These are phyloP conservation scores for Dolichallabes microphthalmus DNA, from an alignment of 2,113 vertebrate genomes.

Conservation along the genomic window DNA sequence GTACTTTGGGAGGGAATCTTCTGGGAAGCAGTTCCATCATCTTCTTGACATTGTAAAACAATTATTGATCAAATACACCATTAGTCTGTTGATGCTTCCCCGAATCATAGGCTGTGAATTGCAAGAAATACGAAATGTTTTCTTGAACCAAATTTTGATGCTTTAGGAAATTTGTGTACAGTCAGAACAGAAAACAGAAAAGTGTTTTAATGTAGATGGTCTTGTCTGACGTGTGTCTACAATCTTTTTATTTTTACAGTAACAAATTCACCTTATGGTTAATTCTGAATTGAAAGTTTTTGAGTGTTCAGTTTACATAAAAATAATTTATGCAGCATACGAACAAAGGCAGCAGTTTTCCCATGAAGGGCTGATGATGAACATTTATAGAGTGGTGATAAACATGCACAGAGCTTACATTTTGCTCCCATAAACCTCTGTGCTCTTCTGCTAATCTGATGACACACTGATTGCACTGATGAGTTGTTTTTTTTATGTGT, in stretches of 20 bases:
- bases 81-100: background rate
- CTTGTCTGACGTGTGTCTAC: no score
- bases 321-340: background rate
- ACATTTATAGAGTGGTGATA: background rate
- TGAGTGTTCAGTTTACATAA: background rate
- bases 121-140: background rate
- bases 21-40: background rate
- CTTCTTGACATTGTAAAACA: background rate
- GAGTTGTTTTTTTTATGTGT: no score
- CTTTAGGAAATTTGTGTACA: background rate
- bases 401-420: background rate
- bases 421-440: background rate
- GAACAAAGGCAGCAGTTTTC: background rate
- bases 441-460: background rate
- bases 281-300: background rate
- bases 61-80: background rate
- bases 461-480: background rate
- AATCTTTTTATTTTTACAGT: background rate
- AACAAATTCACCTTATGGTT: background rate
- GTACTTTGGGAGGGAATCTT: background rate
- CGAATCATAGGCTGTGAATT: background rate
- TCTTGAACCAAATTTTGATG: background rate
- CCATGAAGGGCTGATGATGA: background rate
- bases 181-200: background rate
- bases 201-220: background rate